Evolutionary conservation across 2,113 vertebrate genomes (phyloP).

Genomic region (Sylvia atricapilla): DNA sequence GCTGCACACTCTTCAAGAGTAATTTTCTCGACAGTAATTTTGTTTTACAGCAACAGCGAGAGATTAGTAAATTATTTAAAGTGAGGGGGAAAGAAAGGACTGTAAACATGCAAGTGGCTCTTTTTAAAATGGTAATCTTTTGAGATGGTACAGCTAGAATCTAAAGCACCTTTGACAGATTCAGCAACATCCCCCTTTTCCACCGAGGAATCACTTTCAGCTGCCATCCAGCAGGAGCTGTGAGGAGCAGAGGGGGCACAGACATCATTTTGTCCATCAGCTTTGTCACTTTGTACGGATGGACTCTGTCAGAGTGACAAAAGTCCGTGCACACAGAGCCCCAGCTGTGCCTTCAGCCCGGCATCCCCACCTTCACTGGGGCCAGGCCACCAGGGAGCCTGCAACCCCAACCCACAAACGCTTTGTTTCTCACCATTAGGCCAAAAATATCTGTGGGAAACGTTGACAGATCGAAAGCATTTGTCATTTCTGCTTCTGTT

Average conservation of each 20-base stretch:
- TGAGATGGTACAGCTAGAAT: background rate
- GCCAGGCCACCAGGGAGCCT: background rate
- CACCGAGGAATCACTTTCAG: background rate
- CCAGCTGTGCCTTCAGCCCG: background rate
- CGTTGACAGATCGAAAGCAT: constrained; percentile 2
- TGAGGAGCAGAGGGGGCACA: background rate
- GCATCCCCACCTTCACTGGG: background rate
- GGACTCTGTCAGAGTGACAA: background rate
- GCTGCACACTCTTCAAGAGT: background rate
- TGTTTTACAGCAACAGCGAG: constrained; percentile 16
- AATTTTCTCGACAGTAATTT: constrained; percentile 23
- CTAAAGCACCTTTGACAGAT: background rate
- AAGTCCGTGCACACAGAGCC: background rate
- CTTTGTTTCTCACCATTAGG: constrained; percentile 12
- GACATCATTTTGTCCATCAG: background rate
- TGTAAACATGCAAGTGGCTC: background rate
- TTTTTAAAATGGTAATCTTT: background rate
- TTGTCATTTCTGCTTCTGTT: constrained; percentile 57
- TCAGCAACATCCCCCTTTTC: background rate
- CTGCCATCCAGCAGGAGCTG: background rate
- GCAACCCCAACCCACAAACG: background rate
- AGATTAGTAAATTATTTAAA: constrained; percentile 21
- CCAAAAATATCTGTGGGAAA: background rate
- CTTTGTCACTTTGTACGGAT: background rate
- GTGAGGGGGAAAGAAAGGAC: background rate